Conservation (phyloP, 2,113 vertebrate genomes). For the Egretta garzetta region DNA sequence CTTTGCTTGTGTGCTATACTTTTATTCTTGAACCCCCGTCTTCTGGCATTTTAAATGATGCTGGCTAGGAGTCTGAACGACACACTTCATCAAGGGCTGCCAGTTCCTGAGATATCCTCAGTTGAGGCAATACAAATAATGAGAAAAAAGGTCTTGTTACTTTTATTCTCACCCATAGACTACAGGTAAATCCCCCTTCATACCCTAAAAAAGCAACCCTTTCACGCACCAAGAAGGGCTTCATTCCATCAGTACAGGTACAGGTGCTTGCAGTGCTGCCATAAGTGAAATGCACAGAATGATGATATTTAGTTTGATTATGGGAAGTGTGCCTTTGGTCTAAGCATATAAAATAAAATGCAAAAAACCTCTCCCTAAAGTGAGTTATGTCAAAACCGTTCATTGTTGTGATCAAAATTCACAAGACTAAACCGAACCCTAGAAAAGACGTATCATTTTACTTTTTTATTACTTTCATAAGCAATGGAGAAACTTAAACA, state of each 20-base stretch:
- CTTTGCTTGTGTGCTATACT: not conserved
- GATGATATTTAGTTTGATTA: not conserved
- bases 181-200: not conserved
- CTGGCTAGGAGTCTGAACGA: not conserved
- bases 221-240: not conserved
- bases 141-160: not conserved
- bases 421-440: not conserved
- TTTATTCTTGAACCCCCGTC: not conserved
- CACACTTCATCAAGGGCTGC: not conserved
- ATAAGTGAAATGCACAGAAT: not conserved
- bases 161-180: not conserved
- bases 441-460: not conserved
- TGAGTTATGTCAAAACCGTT: not conserved
- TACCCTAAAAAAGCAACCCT: not conserved
- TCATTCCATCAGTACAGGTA: not conserved
- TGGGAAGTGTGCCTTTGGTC: not conserved
- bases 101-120: not conserved
- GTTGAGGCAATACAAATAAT: not conserved
- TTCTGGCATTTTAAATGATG: not conserved
- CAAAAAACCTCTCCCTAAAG: not conserved
- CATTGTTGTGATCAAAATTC: not conserved
- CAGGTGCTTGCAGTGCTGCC: accelerated
- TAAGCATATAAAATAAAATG: not conserved
- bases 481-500: not conserved
- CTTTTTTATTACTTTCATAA: not conserved